Conservation (phyloP, 1,140 invertebrate species). For the Lepidostoma basale region DNA sequence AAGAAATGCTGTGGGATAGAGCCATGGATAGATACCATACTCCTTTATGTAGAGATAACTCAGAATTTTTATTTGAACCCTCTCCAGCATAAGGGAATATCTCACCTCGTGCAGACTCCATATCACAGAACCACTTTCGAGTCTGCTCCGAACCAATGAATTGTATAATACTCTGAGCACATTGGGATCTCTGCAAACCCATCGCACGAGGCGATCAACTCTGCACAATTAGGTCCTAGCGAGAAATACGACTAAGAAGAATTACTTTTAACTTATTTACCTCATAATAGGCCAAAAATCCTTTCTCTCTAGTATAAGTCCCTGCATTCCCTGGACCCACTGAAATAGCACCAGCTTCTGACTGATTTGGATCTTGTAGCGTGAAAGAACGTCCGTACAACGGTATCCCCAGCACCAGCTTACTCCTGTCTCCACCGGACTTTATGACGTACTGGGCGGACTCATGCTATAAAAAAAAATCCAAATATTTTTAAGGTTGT, state of each 20-base stretch:
- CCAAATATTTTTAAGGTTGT: not conserved
- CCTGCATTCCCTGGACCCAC: constrained; percentile 57
- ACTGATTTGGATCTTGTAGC: constrained; percentile 50
- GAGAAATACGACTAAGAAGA: not conserved
- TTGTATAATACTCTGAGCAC: too few relatives aligned
- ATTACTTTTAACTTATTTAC: not conserved
- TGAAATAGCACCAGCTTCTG: constrained; percentile 13
- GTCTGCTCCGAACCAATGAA: too few relatives aligned
- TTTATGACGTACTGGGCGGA: constrained; percentile 88
- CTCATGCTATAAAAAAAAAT: constrained; percentile 66
- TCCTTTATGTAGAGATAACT: too few relatives aligned
- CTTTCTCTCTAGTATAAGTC: constrained; percentile 81
- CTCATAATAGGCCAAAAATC: constrained; percentile 89
- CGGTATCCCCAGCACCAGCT: constrained; percentile 87
- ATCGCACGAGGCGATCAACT: not conserved
- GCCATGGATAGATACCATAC: too few relatives aligned
- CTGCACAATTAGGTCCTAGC: not conserved
- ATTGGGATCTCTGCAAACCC: too few relatives aligned
- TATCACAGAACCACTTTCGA: too few relatives aligned
- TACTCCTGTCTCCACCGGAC: constrained; percentile 77
- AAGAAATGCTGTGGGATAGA: too few relatives aligned
- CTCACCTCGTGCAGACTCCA: too few relatives aligned
- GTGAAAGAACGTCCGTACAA: constrained; percentile 87
- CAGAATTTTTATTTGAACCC: too few relatives aligned
- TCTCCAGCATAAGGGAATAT: too few relatives aligned